Percentiles rank a stretch among this genome's conserved stretches.
These are phyloP conservation scores for Pampusana beccarii DNA, from an alignment of 2,113 vertebrate genomes.

Conservation along the genomic window DNA sequence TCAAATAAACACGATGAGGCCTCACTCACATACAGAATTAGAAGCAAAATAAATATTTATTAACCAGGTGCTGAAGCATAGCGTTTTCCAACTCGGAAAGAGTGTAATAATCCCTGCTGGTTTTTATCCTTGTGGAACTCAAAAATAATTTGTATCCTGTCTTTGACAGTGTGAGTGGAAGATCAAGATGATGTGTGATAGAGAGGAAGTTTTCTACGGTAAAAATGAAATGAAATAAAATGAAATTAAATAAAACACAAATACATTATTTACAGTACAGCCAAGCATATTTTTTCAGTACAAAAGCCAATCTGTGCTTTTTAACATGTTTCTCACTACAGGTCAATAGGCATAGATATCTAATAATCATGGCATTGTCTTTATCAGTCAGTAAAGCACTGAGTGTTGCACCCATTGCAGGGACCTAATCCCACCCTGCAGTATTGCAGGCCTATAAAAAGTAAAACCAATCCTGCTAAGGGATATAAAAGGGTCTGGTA, in stretches of 20 bases:
- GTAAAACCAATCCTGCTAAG: neutral
- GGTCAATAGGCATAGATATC: neutral
- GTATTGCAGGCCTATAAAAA: neutral
- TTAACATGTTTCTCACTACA: neutral
- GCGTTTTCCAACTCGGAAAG: slow-evolving; percentile 20
- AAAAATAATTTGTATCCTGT: slow-evolving; percentile 44
- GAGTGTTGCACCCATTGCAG: neutral
- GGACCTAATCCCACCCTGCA: neutral
- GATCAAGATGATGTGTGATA: slow-evolving; percentile 5
- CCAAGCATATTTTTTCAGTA: neutral
- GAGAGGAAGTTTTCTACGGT: neutral
- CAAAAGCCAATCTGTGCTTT: neutral
- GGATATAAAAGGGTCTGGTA: neutral
- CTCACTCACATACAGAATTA: neutral
- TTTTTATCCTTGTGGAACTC: slow-evolving; percentile 6
- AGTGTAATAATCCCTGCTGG: slow-evolving; percentile 32
- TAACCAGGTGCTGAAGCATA: slow-evolving; percentile 13
- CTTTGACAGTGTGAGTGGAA: slow-evolving; percentile 14
- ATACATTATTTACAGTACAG: neutral
- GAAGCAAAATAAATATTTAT: slow-evolving; percentile 61
- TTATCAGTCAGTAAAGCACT: neutral
- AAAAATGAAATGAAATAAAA: neutral
- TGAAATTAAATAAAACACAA: neutral
- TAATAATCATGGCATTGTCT: neutral
- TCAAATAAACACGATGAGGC: neutral